These are phyloP conservation scores for Scytalopus superciliaris DNA, from an alignment of 2,113 vertebrate genomes.

Conservation along the genomic window DNA sequence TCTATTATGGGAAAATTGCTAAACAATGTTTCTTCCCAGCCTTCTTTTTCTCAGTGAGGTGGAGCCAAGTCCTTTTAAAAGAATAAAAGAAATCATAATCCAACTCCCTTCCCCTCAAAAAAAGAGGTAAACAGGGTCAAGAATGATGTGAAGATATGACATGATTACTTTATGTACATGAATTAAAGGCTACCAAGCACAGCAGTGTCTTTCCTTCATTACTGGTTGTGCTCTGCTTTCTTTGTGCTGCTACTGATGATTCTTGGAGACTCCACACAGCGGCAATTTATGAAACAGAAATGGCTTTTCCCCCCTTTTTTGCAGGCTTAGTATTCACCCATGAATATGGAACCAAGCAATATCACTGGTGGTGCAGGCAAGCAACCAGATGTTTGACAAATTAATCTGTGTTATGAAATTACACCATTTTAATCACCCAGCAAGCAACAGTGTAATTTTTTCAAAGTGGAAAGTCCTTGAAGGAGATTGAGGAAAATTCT, in stretches of 20 bases:
- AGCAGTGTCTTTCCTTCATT: background rate
- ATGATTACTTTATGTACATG: background rate
- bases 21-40: background rate
- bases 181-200: background rate
- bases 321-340: background rate
- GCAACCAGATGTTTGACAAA: background rate
- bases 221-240: background rate
- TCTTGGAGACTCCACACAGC: background rate
- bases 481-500: background rate
- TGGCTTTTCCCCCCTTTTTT: background rate
- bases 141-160: background rate
- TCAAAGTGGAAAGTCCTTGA: background rate
- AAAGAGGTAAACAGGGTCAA: background rate
- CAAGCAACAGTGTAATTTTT: background rate
- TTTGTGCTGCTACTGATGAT: background rate
- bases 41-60: background rate
- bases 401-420: background rate
- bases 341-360: background rate
- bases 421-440: background rate
- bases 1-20: background rate
- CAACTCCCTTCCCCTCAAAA: background rate
- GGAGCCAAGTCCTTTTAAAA: background rate
- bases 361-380: background rate
- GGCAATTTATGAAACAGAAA: background rate
- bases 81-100: background rate